A percentile compares a stretch with the other conserved stretches of the same genome.
phyloP scores from a whole-genome alignment of 2,113 vertebrate genomes.

The Phyllopteryx taeniolatus region DNA sequence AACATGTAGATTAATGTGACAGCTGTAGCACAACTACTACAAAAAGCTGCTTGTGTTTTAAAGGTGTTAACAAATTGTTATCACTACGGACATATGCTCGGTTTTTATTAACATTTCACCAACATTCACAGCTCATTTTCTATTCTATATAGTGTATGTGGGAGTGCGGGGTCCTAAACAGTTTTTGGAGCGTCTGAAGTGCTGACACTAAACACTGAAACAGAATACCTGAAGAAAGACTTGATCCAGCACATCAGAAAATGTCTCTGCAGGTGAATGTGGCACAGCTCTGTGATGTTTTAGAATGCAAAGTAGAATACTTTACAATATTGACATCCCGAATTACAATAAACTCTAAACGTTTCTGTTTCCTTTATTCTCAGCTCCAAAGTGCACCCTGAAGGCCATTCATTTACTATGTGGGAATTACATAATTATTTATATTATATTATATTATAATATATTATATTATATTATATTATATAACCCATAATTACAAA shows the following conservation, averaged over 20 bases:
- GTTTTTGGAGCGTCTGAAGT: constrained; percentile 51
- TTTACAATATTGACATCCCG: neutral
- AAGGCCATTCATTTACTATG: neutral
- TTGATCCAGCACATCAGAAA: neutral
- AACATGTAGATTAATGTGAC: neutral
- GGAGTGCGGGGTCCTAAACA: constrained; percentile 39
- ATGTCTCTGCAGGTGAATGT: neutral
- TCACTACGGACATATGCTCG: neutral
- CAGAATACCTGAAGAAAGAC: constrained; percentile 29
- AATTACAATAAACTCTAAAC: neutral
- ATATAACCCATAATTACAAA: neutral
- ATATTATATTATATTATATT: no score
- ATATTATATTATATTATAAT: no score
- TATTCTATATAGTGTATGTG: constrained; percentile 12
- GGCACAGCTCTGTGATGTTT: neutral
- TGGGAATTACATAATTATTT: neutral
- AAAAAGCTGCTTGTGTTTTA: no score
- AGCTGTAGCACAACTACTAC: neutral
- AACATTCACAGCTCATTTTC: neutral
- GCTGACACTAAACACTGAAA: constrained; percentile 49
- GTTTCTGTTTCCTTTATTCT: neutral
- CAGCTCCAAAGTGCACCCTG: neutral
- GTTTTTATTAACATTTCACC: neutral
- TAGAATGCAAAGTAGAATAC: neutral
- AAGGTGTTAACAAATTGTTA: no score